Base-by-base conservation (phyloP, 2,888 invertebrate genomes). In the Eurois occulta region DNA sequence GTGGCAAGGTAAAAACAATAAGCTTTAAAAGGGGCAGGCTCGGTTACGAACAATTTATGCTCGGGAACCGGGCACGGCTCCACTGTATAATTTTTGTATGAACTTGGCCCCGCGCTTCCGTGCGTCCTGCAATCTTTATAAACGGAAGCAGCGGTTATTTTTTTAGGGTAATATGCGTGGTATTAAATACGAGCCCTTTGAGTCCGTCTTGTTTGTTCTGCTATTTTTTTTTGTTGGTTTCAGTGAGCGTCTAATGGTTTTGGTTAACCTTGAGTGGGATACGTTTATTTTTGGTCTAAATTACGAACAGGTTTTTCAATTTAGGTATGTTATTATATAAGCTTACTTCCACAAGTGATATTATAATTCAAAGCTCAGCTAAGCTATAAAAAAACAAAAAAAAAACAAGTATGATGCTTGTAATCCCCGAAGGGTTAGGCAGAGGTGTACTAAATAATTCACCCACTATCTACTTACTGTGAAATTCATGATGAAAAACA, bases 41-140 rank as follows among this genome's bases (percentile, higher is more conserved):
- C 80, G 72, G 72, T 80, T 81, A 77, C 78, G 46, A 75, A 81
- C 81, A 83, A 86, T 83, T 87, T 87, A 87, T 83, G 77, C 77
- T 77, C 60, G 71, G 66, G 69, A 43, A 11, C 75, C 41, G 41
- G 28, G 67, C 73, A n/a, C 35, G 68, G 80, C 70, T 81, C 81
- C 67, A 75, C 84, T 87, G 89, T 90, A 91, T 93, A 91, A 92
- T 92, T 92, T 91, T 91, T 91, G 90, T 89, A 92, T 90, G 90
- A 90, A 84, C 89, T 87, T 85, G 88, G 87, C 88, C 83, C 87
- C 87, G 78, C 85, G 85, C 83, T 89, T 87, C 91, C 87, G 81
- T 78, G 85, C 83, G 78, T 67, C 75, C 70, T 88, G 87, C 87
- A 90, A 89, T 89, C 86, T 91, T 91, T 88, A 89, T 88, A 84